These are phyloP conservation scores for Scaptomyza montana DNA, from an alignment of 1,140 invertebrate species.

Conservation along the genomic window DNA sequence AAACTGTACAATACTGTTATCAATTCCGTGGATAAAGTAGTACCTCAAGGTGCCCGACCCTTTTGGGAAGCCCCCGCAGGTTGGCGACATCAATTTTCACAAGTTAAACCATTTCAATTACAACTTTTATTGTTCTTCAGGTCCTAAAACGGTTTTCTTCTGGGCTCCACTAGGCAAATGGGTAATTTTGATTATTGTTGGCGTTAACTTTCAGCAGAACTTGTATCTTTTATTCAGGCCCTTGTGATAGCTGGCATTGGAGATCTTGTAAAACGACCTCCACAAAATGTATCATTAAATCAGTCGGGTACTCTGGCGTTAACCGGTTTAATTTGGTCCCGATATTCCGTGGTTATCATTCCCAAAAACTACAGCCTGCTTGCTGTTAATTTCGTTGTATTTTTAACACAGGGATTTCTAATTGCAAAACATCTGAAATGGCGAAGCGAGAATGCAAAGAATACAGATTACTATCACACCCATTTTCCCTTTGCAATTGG, in stretches of 20 bases:
- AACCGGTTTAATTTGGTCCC: constrained; percentile 59
- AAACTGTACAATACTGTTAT: constrained; percentile 49
- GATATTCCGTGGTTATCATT: constrained; percentile 61
- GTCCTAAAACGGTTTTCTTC: constrained; percentile 63
- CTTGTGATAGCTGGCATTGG: constrained; percentile 59
- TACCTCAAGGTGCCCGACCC: constrained; percentile 43
- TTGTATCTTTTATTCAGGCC: constrained; percentile 2
- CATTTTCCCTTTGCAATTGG: background rate
- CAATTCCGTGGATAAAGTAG: constrained; percentile 31
- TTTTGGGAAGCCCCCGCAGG: constrained; percentile 60
- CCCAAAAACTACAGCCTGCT: constrained; percentile 65
- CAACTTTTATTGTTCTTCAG: constrained; percentile 7
- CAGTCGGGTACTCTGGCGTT: constrained; percentile 36
- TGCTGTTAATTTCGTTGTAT: constrained; percentile 53
- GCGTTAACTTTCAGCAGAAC: background rate
- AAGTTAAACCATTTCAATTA: background rate
- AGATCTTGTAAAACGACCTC: constrained; percentile 49
- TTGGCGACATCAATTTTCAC: background rate
- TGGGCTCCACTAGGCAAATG: constrained; percentile 64
- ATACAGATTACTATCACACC: constrained; percentile 22
- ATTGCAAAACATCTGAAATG: constrained; percentile 48
- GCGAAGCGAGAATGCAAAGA: constrained; percentile 18
- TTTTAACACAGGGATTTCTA: constrained; percentile 45
- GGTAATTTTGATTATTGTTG: constrained; percentile 28
- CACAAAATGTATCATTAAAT: constrained; percentile 52